Base-by-base conservation (phyloP, 2,888 invertebrate genomes). In the Automeris io region DNA sequence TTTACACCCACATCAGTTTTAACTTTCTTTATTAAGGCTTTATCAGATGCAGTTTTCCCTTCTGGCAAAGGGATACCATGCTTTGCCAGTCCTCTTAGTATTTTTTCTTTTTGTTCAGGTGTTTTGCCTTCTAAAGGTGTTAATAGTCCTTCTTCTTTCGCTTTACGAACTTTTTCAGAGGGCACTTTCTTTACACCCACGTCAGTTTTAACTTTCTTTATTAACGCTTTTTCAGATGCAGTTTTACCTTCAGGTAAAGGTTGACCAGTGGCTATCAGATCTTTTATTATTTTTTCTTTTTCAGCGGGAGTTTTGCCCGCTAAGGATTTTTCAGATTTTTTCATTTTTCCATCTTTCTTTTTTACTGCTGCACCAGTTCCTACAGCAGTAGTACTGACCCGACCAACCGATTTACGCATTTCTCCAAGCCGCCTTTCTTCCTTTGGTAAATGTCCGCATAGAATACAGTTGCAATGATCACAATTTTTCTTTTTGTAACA, bases 401-500 rank as follows among this genome's bases (percentile, higher is more conserved):
- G 18, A 9, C 9, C 33, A 2, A 29, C 40, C 21, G 45, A 44
- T 31, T 54, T 57, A 31, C 51, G 44, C n/a, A 32, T 12, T 42
- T 50, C 49, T 8, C 45, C 50, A 9, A 40, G 13, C 21, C 43
- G 41, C n/a, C 55, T 46, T 37, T 57, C 57, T 46, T 57, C 54
- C 35, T 45, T 41, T 4, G 54, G 52, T 18, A 68, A 49, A 50
- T 72, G 73, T 9, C 71, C 71, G 43, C 79, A 79, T 2, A 78
- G 57, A 40, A 78, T 69, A 41, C 79, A 79, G 23, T 72, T 62
- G 46, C 78, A 78, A 42, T 71, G 45, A 43, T 76, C 62, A 42
- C 78, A 79, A 45, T 76, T 68, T 56, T 74, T 79, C 47, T 67
- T 77, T 46, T 78, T 78, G 33, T 79, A 79, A 43, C 79, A 79